Evolutionary conservation across 2,888 invertebrate genomes (phyloP).

Genomic region (Leptogaster cylindrica): DNA sequence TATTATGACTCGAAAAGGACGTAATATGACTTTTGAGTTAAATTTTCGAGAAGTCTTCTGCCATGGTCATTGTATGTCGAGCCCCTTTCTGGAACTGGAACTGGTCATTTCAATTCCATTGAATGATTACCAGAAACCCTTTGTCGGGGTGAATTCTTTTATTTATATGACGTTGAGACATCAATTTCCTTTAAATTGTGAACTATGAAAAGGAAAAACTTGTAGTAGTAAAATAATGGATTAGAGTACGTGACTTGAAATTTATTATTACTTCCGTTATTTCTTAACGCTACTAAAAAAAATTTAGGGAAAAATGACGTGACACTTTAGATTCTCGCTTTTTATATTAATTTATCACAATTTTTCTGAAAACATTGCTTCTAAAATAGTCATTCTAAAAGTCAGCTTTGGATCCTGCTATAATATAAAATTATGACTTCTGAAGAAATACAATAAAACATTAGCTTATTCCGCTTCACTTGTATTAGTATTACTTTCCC

Average conservation of each 20-base stretch:
- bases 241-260: slow-evolving; percentile 7
- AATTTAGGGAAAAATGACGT: too few relatives aligned
- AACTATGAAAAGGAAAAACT: slow-evolving; percentile 9
- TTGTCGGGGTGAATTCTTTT: slow-evolving; percentile 17
- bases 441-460: too few relatives aligned
- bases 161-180: slow-evolving; percentile 15
- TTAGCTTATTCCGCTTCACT: too few relatives aligned
- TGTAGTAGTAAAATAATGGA: slow-evolving; percentile 7
- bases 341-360: too few relatives aligned
- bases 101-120: slow-evolving; percentile 22
- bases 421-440: too few relatives aligned
- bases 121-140: slow-evolving; percentile 28
- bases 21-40: slow-evolving; percentile 12
- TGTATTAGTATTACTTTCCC: too few relatives aligned
- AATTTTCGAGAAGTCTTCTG: background rate
- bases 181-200: background rate
- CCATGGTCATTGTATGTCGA: background rate
- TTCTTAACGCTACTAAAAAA: too few relatives aligned
- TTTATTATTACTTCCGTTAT: too few relatives aligned
- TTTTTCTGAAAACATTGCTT: too few relatives aligned
- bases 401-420: too few relatives aligned
- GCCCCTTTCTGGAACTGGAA: slow-evolving; percentile 1
- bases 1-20: slow-evolving; percentile 1
- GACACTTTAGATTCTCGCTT: too few relatives aligned
- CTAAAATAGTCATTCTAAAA: too few relatives aligned